These are phyloP conservation scores for Arctia plantaginis DNA, from an alignment of 2,888 invertebrate genomes.

Conservation along the genomic window DNA sequence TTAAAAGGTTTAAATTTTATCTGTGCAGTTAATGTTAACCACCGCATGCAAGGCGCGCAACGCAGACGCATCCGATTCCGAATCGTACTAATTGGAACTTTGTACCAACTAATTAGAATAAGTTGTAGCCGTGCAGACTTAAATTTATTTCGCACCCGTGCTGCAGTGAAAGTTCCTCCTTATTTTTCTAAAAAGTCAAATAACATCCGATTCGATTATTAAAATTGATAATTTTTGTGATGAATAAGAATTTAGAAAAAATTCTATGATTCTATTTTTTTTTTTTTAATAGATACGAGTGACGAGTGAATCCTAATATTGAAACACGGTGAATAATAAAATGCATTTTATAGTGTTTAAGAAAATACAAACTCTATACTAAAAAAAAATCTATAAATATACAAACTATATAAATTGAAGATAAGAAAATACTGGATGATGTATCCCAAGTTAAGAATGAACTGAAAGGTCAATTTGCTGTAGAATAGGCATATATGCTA, in stretches of 20 bases:
- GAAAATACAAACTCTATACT: background rate
- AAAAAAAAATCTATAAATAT: no score
- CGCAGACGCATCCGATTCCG: slow-evolving; percentile 67
- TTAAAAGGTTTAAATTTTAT: slow-evolving; percentile 81
- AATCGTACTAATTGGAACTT: slow-evolving; percentile 78
- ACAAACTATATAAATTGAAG: no score
- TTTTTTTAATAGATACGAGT: no score
- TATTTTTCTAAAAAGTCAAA: slow-evolving; percentile 26
- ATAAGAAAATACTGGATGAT: background rate
- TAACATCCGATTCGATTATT: background rate
- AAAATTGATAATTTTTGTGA: background rate
- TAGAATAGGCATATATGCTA: background rate
- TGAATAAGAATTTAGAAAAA: no score
- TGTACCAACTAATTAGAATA: slow-evolving; percentile 80
- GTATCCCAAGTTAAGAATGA: background rate
- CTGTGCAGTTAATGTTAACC: slow-evolving; percentile 78
- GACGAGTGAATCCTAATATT: background rate
- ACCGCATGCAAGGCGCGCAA: slow-evolving; percentile 59
- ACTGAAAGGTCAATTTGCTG: background rate
- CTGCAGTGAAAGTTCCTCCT: slow-evolving; percentile 59
- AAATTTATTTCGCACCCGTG: slow-evolving; percentile 64
- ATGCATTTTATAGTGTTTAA: background rate
- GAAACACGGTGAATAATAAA: background rate
- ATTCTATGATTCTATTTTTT: no score
- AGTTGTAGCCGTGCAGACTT: slow-evolving; percentile 58